Evolutionary conservation across 1,140 invertebrate genomes (phyloP).

Genomic region (Harlomillsia oculata): DNA sequence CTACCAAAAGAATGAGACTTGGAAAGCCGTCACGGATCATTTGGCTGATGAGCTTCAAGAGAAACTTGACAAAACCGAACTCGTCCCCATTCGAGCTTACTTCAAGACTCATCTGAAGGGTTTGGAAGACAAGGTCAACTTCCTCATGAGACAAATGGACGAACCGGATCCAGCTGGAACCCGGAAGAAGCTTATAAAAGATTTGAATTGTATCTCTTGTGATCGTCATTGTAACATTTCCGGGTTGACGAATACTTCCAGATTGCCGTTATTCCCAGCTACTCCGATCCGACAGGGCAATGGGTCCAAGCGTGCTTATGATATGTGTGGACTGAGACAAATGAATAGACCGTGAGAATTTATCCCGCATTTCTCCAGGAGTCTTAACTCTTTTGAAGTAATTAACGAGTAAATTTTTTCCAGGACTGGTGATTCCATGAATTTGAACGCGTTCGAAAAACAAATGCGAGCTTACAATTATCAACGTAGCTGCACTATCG

Average conservation of each 20-base stretch:
- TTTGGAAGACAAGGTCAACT: constrained; percentile 54
- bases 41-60: constrained; percentile 55
- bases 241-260: constrained; percentile 46
- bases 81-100: constrained; percentile 55
- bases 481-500: too few species aligned
- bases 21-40: constrained; percentile 53
- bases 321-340: constrained; percentile 27
- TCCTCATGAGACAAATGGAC: constrained; percentile 45
- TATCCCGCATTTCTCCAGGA: too few species aligned
- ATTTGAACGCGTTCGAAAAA: too few species aligned
- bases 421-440: too few species aligned
- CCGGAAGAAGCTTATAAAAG: constrained; percentile 51
- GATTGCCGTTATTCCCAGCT: constrained; percentile 43
- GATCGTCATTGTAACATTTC: constrained; percentile 59
- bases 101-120: constrained; percentile 52
- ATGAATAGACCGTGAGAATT: too few species aligned
- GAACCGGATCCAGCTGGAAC: constrained; percentile 61
- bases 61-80: constrained; percentile 56
- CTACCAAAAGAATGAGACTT: constrained; percentile 49
- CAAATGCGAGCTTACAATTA: too few species aligned
- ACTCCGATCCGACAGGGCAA: constrained; percentile 39
- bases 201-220: constrained; percentile 57
- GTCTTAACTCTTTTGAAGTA: too few species aligned
- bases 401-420: too few species aligned
- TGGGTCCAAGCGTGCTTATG: constrained; percentile 24